Evolutionary conservation across 2,888 invertebrate species (phyloP).

Genomic region (Odontocerum albicorne): DNA sequence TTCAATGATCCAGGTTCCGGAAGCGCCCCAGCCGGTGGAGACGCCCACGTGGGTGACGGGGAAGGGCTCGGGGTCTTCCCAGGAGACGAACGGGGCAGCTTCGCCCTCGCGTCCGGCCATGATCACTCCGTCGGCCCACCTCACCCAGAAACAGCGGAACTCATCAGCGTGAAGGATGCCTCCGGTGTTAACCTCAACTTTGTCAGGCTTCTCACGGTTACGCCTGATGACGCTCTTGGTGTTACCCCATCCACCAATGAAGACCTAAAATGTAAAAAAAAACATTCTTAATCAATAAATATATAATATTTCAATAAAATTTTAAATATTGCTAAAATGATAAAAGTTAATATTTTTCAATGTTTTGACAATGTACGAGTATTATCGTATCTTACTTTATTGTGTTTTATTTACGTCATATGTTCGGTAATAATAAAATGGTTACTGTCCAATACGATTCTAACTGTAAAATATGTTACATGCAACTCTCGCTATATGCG

Average conservation of each 20-base stretch:
- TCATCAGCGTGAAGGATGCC: constrained; percentile 72
- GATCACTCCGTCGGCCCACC: constrained; percentile 70
- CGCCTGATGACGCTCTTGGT: constrained; percentile 80
- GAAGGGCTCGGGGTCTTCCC: constrained; percentile 71
- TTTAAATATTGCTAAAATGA: no score
- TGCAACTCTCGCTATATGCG: no score
- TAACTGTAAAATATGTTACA: no score
- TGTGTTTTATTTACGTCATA: no score
- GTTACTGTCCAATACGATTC: no score
- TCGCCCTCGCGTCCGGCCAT: constrained; percentile 75
- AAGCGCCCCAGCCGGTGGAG: constrained; percentile 86
- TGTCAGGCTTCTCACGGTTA: constrained; percentile 76
- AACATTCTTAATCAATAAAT: neutral
- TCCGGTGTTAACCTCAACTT: constrained; percentile 70
- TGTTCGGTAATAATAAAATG: no score
- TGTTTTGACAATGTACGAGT: no score
- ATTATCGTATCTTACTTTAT: no score
- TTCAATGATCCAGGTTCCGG: constrained; percentile 80
- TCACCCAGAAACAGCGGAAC: constrained; percentile 82
- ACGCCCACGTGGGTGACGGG: constrained; percentile 75
- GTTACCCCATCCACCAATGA: constrained; percentile 89
- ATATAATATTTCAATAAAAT: no score
- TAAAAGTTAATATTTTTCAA: no score
- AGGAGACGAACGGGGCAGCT: constrained; percentile 70
- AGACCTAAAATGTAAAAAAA: constrained; percentile 54